Evolutionary conservation across 2,113 vertebrate genomes (phyloP).

Genomic region (Rhegmatorhina hoffmannsi): DNA sequence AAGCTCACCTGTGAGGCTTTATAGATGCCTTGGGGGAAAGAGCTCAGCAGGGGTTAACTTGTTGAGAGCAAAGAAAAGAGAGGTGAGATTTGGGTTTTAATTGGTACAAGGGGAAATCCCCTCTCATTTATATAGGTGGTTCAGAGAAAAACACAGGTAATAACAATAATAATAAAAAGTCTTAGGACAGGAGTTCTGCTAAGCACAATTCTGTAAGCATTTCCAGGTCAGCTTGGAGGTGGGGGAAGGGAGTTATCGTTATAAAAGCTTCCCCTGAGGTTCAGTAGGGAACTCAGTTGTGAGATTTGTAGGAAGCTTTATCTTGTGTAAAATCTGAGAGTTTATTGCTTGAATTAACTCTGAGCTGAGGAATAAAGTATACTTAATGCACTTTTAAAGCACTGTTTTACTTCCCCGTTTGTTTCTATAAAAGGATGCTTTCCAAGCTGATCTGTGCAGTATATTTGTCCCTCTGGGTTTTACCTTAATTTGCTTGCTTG

Average conservation of each 20-base stretch:
- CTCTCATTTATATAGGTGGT: conserved; percentile 60
- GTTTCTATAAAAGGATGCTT: conserved; percentile 50
- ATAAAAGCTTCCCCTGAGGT: conserved; percentile 24
- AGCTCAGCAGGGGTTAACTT: conserved; percentile 76
- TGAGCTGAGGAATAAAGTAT: conserved; percentile 14
- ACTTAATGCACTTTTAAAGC: conserved; percentile 40
- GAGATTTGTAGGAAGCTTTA: conserved; percentile 13
- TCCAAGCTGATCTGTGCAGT: conserved; percentile 15
- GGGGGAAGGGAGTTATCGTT: conserved; percentile 1
- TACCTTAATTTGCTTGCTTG: conserved; percentile 30
- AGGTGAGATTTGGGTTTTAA: conserved; percentile 72
- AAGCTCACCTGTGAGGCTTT: conserved; percentile 80
- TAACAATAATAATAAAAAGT: conserved; percentile 38
- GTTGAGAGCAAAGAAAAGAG: conserved; percentile 64
- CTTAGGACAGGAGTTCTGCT: conserved; percentile 10
- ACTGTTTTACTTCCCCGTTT: not conserved
- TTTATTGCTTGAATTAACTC: conserved; percentile 54
- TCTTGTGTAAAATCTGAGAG: not conserved
- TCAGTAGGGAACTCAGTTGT: not conserved
- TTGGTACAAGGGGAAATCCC: conserved; percentile 75
- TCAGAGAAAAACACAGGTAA: conserved; percentile 51
- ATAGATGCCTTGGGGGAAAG: conserved; percentile 76
- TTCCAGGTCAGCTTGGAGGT: conserved; percentile 47
- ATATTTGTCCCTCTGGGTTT: conserved; percentile 33
- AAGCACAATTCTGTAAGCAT: conserved; percentile 1